Conservation (phyloP, 2,113 vertebrate species). For the Pelecanus crispus region DNA sequence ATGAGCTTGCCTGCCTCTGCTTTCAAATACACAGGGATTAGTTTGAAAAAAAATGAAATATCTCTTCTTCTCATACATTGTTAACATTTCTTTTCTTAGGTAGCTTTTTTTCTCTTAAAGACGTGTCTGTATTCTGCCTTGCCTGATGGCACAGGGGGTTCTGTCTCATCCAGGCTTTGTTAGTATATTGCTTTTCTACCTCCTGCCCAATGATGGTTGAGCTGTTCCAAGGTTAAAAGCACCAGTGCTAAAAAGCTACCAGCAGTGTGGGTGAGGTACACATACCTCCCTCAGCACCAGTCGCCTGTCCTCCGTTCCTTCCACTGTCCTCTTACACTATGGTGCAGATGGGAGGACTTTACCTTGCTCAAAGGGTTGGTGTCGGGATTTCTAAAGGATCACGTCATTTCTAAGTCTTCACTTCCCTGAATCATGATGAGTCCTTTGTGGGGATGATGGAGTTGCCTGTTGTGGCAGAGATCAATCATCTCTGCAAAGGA, state of each 20-base stretch:
- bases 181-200: background rate
- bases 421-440: background rate
- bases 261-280: background rate
- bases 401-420: background rate
- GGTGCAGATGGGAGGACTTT: background rate
- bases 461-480: background rate
- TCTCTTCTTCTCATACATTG: background rate
- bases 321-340: background rate
- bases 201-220: background rate
- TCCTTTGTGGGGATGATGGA: background rate
- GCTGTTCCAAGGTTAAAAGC: background rate
- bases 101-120: background rate
- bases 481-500: background rate
- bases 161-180: background rate
- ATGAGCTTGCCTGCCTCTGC: background rate
- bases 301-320: background rate
- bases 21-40: background rate
- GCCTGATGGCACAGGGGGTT: background rate
- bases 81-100: background rate
- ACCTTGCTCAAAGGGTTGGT: background rate
- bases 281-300: accelerated
- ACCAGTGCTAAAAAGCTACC: background rate
- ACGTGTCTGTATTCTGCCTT: background rate
- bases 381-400: background rate
- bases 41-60: background rate